Conservation (phyloP, 2,888 invertebrate species). For the Megaustenia siamemsis region DNA sequence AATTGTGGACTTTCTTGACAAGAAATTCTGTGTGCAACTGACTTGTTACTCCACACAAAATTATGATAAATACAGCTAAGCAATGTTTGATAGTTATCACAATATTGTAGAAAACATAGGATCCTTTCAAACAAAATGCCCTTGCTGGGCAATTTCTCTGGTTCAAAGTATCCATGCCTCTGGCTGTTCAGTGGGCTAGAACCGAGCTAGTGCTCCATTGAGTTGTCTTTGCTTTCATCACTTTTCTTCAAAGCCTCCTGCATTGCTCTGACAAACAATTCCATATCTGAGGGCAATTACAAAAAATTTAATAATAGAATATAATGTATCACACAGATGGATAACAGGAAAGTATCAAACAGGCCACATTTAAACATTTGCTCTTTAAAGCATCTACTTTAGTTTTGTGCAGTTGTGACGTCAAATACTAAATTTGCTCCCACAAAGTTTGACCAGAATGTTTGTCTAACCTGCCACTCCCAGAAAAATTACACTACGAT, state of each 20-base stretch:
- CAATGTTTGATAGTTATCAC: neutral
- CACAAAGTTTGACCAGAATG: too few relatives aligned
- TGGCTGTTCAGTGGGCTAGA: conserved; percentile 48
- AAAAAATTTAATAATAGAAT: neutral
- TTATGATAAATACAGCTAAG: neutral
- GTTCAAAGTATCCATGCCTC: neutral
- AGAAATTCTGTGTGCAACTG: neutral
- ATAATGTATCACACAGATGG: neutral
- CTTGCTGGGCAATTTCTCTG: neutral
- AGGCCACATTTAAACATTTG: too few relatives aligned
- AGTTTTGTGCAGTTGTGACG: too few relatives aligned
- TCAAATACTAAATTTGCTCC: too few relatives aligned
- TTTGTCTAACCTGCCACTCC: too few relatives aligned
- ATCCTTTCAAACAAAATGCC: conserved; percentile 32
- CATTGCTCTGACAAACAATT: conserved; percentile 93
- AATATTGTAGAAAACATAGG: neutral
- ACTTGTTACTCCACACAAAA: neutral
- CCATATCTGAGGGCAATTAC: conserved; percentile 84
- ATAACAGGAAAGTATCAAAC: too few relatives aligned
- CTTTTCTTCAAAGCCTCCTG: conserved; percentile 82
- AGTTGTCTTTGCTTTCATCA: conserved; percentile 77
- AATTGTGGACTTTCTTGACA: neutral
- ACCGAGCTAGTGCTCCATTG: conserved; percentile 63
- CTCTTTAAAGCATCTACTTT: too few relatives aligned
- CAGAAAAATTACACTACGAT: too few relatives aligned